Evolutionary conservation across 2,113 vertebrate species (phyloP).

Genomic region (Myotis brandtii): DNA sequence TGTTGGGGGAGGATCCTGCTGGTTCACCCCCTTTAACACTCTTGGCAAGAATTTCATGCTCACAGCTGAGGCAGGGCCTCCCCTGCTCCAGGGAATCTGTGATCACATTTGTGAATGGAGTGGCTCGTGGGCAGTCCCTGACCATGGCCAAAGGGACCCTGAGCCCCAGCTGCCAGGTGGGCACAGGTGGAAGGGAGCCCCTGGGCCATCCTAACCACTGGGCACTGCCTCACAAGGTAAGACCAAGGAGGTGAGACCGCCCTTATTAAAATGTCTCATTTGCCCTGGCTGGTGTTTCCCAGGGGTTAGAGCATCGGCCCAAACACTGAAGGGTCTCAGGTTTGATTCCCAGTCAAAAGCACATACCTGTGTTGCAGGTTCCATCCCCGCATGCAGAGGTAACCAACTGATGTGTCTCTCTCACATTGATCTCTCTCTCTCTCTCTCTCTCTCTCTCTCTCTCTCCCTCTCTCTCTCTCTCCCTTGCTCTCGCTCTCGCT

Average conservation of each 20-base stretch:
- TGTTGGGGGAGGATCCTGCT: neutral
- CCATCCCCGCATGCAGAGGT: too few species aligned
- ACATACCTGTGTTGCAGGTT: too few species aligned
- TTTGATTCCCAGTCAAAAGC: too few species aligned
- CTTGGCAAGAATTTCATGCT: neutral
- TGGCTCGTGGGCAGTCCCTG: neutral
- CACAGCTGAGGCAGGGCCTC: neutral
- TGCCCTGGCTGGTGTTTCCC: too few species aligned
- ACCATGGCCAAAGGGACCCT: neutral
- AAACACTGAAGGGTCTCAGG: too few species aligned
- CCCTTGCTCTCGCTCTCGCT: fast-evolving
- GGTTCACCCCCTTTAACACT: too few species aligned
- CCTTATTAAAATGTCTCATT: neutral
- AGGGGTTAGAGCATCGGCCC: too few species aligned
- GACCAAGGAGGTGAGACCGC: neutral
- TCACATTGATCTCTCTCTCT: too few species aligned
- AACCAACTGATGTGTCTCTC: too few species aligned
- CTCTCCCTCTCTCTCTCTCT: too few species aligned
- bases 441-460: too few species aligned
- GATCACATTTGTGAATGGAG: neutral
- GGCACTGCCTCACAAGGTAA: neutral
- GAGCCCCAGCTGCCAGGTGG: neutral
- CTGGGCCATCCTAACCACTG: neutral
- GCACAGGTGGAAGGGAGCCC: neutral
- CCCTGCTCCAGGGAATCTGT: neutral